Evolutionary conservation across 2,888 invertebrate species (phyloP), one percentile per base, ranked within the genome.

Genomic region (Drosophila merina): DNA sequence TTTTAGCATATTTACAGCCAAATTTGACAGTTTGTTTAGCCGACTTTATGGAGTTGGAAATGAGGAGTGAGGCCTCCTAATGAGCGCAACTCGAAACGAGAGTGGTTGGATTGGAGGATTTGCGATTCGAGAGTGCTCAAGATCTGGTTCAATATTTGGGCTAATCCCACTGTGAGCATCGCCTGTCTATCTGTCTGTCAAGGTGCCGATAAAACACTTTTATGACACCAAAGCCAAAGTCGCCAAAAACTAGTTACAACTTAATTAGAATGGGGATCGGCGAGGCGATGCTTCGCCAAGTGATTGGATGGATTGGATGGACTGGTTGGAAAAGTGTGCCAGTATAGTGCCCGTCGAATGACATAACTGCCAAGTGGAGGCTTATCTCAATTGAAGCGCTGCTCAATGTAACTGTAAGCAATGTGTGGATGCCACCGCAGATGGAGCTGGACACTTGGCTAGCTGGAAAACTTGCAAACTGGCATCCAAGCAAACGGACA

Each of bases 371-470:
- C 67, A 55, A 42, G 40, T 52, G 57, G 52, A 51, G 55, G 73
- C 86, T 81, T 85, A 82, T 85, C 86, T 85, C 81, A 81, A 81
- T 85, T 81, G 86, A 84, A 72, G 77, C 75, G 75, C 82, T 71
- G 77, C 75, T 77, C 86, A 69, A 64, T 82, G 77, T 82, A 82
- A 82, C 81, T 82, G 86, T 82, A 82, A 79, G 84, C 75, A 56
- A 77, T 66, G 77, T 66, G 72, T 71, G 68, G 62, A 57, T 59
- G 67, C 57, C 51, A 42, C 59, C 59, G 40, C 62, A 62, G 55
- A 60, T 69, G 71, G 52, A 68, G 73, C 67, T 57, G 60, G 57
- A 57, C 68, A 54, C 26, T 28, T n/a, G 31, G 33, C 36, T 28
- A 36, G 20, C 51, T 28, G 25, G 25, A 51, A 51, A 25, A 20